A percentile compares a stretch with the other conserved stretches of the same genome.
Evolutionary conservation across 2,113 vertebrate genomes (phyloP).

Genomic region (Meles meles): DNA sequence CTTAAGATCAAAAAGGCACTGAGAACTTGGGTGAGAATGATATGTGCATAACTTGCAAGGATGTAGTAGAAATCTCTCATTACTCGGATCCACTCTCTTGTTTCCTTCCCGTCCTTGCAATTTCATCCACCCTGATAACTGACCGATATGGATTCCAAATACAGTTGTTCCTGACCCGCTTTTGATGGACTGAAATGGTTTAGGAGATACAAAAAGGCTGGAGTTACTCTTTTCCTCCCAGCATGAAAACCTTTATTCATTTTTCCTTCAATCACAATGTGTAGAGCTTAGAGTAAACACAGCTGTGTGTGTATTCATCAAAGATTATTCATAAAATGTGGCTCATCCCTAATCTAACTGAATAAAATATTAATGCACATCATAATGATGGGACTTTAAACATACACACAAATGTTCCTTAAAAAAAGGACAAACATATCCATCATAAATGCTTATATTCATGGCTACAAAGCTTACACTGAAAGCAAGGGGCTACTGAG

Average conservation of each 20-base stretch:
- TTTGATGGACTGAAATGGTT: background rate
- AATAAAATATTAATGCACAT: slow-evolving; percentile 59
- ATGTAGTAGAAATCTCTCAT: background rate
- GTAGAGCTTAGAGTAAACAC: slow-evolving; percentile 44
- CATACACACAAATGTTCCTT: background rate
- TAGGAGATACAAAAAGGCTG: background rate
- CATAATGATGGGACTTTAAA: slow-evolving; percentile 27
- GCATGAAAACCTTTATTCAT: background rate
- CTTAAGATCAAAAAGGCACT: background rate
- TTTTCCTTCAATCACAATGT: slow-evolving; percentile 49
- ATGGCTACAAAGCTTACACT: background rate
- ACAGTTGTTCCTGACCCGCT: background rate
- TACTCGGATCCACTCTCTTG: background rate
- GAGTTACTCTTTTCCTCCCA: background rate
- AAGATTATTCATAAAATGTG: slow-evolving; percentile 53
- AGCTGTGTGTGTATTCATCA: slow-evolving; percentile 53
- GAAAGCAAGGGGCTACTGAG: background rate
- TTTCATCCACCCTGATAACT: background rate
- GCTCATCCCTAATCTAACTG: slow-evolving; percentile 36
- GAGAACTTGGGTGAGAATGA: background rate
- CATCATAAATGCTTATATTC: background rate
- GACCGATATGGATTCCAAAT: background rate
- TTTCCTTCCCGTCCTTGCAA: background rate
- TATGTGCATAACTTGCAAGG: background rate
- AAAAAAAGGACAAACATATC: background rate